Conservation (phyloP, 2,113 vertebrate genomes). For the Alexandromys fortis region DNA sequence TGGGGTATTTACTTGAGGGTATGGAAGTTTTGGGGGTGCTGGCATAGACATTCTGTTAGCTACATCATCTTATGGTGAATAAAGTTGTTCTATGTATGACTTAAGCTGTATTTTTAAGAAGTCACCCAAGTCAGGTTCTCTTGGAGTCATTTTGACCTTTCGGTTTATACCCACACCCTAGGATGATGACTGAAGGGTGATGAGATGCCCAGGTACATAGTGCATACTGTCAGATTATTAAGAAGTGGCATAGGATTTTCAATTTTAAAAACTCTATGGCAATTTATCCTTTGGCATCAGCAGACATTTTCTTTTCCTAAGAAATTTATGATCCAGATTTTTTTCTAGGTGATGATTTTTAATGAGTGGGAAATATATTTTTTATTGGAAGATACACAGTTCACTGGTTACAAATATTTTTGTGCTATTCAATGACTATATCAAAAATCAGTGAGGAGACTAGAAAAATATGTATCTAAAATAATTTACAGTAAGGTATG, state of each 20-base stretch:
- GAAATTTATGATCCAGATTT: not conserved
- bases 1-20: constrained; percentile 40
- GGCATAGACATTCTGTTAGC: constrained; percentile 16
- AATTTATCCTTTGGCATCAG: not conserved
- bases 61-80: not conserved
- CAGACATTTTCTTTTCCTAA: constrained; percentile 21
- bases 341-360: constrained; percentile 6
- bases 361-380: not conserved
- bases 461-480: constrained; percentile 39
- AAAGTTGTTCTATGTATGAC: not conserved
- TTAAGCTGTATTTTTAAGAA: not conserved
- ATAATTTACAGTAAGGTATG: not conserved
- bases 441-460: not conserved
- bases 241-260: not conserved
- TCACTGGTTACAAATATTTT: not conserved
- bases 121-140: not conserved
- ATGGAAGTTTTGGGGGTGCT: constrained; percentile 40
- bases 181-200: not conserved
- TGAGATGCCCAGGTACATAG: not conserved
- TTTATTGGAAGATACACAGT: constrained; percentile 1
- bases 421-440: not conserved
- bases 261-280: not conserved
- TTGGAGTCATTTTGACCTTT: not conserved
- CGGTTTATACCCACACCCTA: not conserved
- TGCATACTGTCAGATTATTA: not conserved